Percentiles rank a stretch among this genome's conserved stretches.
Conservation (phyloP, 2,888 invertebrate species). For the Noctua pronuba region DNA sequence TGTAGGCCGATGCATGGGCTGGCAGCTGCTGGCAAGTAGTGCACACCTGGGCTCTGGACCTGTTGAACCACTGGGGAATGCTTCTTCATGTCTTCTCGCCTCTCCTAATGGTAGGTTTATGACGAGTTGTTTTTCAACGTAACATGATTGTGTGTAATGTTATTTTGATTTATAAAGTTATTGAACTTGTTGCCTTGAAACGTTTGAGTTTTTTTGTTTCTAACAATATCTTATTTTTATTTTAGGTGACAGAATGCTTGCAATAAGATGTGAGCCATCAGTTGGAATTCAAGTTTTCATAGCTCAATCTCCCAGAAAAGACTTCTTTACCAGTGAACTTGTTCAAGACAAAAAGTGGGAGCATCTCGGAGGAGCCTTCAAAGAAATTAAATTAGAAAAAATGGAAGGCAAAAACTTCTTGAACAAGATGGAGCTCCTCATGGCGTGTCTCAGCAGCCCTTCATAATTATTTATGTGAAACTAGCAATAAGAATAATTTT, state of each 20-base stretch:
- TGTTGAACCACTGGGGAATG: conserved; percentile 97
- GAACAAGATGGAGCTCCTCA: conserved; percentile 98
- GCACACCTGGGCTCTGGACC: conserved; percentile 96
- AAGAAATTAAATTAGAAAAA: conserved; percentile 96
- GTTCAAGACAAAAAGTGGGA: conserved; percentile 98
- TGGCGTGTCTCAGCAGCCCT: conserved; percentile 96
- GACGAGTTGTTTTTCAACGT: neutral
- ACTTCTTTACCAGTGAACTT: conserved; percentile 96
- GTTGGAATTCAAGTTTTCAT: conserved; percentile 97
- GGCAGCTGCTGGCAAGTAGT: conserved; percentile 97
- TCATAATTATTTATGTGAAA: conserved; percentile 83
- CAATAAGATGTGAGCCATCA: conserved; percentile 97
- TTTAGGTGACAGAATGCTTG: conserved; percentile 94
- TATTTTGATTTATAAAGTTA: conserved; percentile 1
- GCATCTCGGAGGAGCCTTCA: conserved; percentile 97
- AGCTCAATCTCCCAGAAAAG: conserved; percentile 96
- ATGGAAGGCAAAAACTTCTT: conserved; percentile 99
- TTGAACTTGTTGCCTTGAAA: conserved; percentile 4
- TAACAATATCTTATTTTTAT: conserved; percentile 47
- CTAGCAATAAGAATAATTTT: conserved; percentile 69
- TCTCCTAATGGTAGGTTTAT: conserved; percentile 94
- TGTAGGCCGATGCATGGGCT: conserved; percentile 98
- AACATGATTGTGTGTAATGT: neutral
- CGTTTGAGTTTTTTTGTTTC: conserved; percentile 12
- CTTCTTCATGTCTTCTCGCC: conserved; percentile 96